Conservation (phyloP, 1,140 invertebrate genomes). For the Propsilocerus akamusi region DNA sequence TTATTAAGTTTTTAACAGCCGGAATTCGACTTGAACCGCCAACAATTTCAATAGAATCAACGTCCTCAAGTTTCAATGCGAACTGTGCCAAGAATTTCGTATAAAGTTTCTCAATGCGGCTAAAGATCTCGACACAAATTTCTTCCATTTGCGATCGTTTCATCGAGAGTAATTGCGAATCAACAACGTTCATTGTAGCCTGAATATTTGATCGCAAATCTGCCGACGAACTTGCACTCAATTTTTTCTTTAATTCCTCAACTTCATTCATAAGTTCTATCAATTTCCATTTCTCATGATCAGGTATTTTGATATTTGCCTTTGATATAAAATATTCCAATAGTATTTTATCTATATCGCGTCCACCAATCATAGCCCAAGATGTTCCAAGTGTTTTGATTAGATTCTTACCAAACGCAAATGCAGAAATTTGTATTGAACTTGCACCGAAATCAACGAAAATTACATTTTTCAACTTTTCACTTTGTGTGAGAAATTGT, state of each 20-base stretch:
- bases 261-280: slow-evolving; percentile 74
- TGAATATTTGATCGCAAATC: slow-evolving; percentile 90
- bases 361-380: slow-evolving; percentile 75
- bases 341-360: slow-evolving; percentile 76
- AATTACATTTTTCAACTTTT: slow-evolving; percentile 72
- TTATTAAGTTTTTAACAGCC: slow-evolving; percentile 76
- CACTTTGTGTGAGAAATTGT: slow-evolving; percentile 71
- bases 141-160: slow-evolving; percentile 64
- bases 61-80: slow-evolving; percentile 65
- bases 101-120: slow-evolving; percentile 50
- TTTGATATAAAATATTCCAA: slow-evolving; percentile 79
- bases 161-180: slow-evolving; percentile 68
- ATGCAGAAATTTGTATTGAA: slow-evolving; percentile 63
- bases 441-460: slow-evolving; percentile 88
- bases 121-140: slow-evolving; percentile 51
- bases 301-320: slow-evolving; percentile 69
- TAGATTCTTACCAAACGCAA: slow-evolving; percentile 91
- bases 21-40: slow-evolving; percentile 92
- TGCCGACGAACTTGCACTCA: slow-evolving; percentile 95
- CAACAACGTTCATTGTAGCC: slow-evolving; percentile 95
- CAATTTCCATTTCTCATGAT: slow-evolving; percentile 67
- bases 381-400: slow-evolving; percentile 72
- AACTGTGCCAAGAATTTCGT: slow-evolving; percentile 50
- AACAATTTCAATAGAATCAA: slow-evolving; percentile 88
- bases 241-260: slow-evolving; percentile 97